Base-by-base conservation (phyloP, 2,113 vertebrate genomes). In the Gobius niger region DNA sequence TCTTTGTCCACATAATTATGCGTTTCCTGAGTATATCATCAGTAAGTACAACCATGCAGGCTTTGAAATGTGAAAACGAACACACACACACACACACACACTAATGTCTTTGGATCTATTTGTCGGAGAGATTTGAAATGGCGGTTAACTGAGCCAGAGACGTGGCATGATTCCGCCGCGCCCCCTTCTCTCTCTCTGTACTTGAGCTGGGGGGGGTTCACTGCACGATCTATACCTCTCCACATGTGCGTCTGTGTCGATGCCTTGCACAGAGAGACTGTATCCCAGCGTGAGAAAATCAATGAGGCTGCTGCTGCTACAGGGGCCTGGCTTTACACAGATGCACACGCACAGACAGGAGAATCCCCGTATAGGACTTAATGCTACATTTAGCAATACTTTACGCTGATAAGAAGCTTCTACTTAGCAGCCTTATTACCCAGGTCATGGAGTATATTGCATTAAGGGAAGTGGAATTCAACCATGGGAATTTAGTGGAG, bases 211-310 rank as follows among this genome's bases (percentile, higher is more conserved):
- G 76, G 66, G 47, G 70, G 79, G 54, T 82, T 87, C 81, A 71
- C 80, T 77, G 73, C 85, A 81, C 82, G 81, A 87, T 85, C 81
- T 70, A 65, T 80, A 70, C 66, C 75, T 57, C 49, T 60, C 49
- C 71, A 66, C 19, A 11, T 65, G 70, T 59, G 70, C 59, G 73
- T 72, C 12, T 54, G 42, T 53, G 52, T 67, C 69, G 34, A 62
- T 44, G 76, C 62, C 68, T 75, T 68, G 70, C 73, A 76, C 65
- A 77, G 80, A 15, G 69, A 91, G 80, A 84, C 84, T 82, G 84
- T 85, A 85, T 83, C 85, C 78, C 87, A 88, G 87, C 84, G 81
- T 89, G 87, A 87, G 88, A 88, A 89, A 90, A 91, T 90, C 88
- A 80, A 90, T 91, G 88, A 83, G 77, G 85, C 78, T 72, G 52